These are phyloP conservation scores for Caligus rogercresseyi DNA, from an alignment of 1,140 invertebrate species.

Conservation along the genomic window DNA sequence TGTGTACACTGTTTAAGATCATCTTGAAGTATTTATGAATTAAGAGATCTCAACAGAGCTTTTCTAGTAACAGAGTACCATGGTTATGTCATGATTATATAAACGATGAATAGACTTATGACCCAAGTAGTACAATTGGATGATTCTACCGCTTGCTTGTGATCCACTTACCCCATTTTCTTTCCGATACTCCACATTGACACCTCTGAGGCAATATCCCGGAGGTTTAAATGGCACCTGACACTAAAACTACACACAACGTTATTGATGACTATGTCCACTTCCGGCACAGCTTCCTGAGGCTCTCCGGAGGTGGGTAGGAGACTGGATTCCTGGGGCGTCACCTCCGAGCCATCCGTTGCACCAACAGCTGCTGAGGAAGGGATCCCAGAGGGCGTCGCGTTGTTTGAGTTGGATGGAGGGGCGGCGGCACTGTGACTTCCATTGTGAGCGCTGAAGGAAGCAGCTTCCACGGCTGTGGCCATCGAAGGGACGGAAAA, in stretches of 20 bases:
- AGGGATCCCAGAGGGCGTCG: not conserved
- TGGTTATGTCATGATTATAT: no score
- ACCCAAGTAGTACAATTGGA: no score
- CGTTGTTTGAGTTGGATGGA: not conserved
- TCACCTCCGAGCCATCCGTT: not conserved
- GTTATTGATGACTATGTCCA: conserved; percentile 94
- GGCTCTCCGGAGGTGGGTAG: not conserved
- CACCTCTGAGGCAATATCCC: conserved; percentile 79
- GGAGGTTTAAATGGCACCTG: conserved; percentile 86
- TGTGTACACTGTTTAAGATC: no score
- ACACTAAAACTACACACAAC: conserved; percentile 96
- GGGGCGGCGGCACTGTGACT: not conserved
- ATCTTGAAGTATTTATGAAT: no score
- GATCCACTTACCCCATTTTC: conserved; percentile 67
- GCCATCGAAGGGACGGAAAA: not conserved
- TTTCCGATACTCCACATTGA: conserved; percentile 84
- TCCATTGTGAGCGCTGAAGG: not conserved
- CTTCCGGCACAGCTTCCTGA: conserved; percentile 39
- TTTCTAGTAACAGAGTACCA: no score
- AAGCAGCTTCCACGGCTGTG: not conserved
- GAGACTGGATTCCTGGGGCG: not conserved
- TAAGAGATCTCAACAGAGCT: no score
- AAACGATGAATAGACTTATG: no score
- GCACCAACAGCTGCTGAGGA: not conserved
- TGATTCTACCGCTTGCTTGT: no score